Conservation (phyloP, 1,140 invertebrate species). For the Thalassaphorura encarpata region DNA sequence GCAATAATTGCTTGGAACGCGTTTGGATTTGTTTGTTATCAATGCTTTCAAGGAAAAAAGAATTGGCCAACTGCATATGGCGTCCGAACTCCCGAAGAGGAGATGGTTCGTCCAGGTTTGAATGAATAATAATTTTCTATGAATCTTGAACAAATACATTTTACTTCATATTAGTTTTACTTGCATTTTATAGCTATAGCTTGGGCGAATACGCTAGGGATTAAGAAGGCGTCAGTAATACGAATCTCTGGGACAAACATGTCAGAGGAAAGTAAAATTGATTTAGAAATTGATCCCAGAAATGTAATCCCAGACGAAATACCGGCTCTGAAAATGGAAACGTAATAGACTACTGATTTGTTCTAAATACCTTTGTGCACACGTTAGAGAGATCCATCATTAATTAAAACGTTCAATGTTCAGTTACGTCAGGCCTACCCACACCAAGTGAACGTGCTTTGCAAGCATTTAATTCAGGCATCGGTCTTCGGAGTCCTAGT, state of each 20-base stretch:
- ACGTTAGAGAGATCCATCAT: not conserved
- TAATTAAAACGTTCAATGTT: not conserved
- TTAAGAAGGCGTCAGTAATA: not conserved
- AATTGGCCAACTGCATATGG: conserved; percentile 55
- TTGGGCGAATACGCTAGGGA: not conserved
- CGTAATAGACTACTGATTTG: not conserved
- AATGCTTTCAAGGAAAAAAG: conserved; percentile 45
- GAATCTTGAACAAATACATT: not conserved
- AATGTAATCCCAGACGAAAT: not conserved
- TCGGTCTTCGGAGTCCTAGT: too few relatives aligned
- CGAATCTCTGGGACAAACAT: not conserved
- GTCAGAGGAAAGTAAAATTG: not conserved
- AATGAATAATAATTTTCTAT: not conserved
- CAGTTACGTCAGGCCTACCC: too few relatives aligned
- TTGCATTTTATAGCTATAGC: not conserved
- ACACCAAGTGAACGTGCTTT: too few relatives aligned
- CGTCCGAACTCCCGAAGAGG: conserved; percentile 48
- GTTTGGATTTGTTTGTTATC: conserved; percentile 49
- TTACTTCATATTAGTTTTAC: not conserved
- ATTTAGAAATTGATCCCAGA: not conserved
- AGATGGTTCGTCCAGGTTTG: conserved; percentile 43
- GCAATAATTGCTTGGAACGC: conserved; percentile 52
- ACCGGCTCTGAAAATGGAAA: not conserved
- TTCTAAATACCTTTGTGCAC: not conserved
- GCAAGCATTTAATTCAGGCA: too few relatives aligned